Conservation (phyloP, 2,888 invertebrate species). For the Branchellion lobata region DNA sequence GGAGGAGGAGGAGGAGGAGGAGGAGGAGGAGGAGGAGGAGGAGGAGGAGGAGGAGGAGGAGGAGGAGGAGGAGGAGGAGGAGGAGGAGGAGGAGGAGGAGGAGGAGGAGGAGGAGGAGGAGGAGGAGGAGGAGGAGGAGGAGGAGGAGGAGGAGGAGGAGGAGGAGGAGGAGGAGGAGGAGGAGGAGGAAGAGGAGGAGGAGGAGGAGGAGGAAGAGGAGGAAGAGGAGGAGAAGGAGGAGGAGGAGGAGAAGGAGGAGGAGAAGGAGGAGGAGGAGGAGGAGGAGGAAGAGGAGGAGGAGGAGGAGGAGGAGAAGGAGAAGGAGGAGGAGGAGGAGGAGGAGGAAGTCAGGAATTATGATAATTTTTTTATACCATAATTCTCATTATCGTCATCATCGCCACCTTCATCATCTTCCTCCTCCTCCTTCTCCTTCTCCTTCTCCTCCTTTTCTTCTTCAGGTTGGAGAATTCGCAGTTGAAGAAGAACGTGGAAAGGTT, state of each 20-base stretch:
- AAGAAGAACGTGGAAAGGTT: slow-evolving; percentile 4
- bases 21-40: background rate
- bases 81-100: slow-evolving; percentile 28
- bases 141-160: slow-evolving; percentile 6
- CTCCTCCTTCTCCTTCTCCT: no score
- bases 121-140: background rate
- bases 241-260: background rate
- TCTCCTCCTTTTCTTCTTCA: no score
- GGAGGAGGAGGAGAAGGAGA: slow-evolving; percentile 5
- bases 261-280: background rate
- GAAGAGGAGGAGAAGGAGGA: background rate
- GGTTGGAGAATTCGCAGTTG: slow-evolving; percentile 18
- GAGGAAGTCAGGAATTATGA: background rate
- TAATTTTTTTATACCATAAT: background rate
- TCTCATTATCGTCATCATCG: slow-evolving; percentile 1
- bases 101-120: slow-evolving; percentile 39
- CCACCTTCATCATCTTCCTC: slow-evolving; percentile 5
- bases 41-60: slow-evolving; percentile 17
- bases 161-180: background rate
- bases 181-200: background rate
- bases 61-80: slow-evolving; percentile 39
- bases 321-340: no score
- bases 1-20: slow-evolving; percentile 5
- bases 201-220: slow-evolving; percentile 12
- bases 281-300: slow-evolving; percentile 1